Base-by-base conservation (phyloP, 2,888 invertebrate species). In the Laspeyria flexula region DNA sequence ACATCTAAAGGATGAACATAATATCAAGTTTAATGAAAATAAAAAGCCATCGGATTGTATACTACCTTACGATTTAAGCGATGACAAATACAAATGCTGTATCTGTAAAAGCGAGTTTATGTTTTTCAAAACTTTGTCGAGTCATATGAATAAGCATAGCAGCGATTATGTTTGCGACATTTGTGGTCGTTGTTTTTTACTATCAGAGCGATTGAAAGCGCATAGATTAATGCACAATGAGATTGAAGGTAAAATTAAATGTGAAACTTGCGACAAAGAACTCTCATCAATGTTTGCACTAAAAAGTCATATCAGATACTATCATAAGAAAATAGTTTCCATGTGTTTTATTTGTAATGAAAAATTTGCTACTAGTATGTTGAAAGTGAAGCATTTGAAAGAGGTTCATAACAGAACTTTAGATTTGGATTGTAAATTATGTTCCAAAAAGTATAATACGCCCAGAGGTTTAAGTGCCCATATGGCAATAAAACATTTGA, bases 111-210 rank as follows among this genome's bases (percentile, higher is more conserved):
- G 49, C 3, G 75, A 81, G 11, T 86, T 85, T 43, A 73, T 76
- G 12, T 80, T 80, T 6, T 86, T 83, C 38, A 72, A 79, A 46
- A 76, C 76, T 0, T 35, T 85, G 0, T 77, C 81, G 0, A 76
- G 70, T n/a, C 92, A 92, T 66, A 77, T 91, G 55, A 90, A 90
- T 31, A 81, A 82, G 10, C 90, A 92, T 35, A 87, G 84, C 23
- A 77, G 77, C 0, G 83, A 83, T 7, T 84, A 83, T 35, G 81
- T 88, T 1, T 92, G 92, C 51, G 79, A 85, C 38, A 77, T 87
- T 2, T 92, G 92, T 52, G 86, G 86, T 0, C 85, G 86, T 49
- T 82, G 83, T 1, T 91, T 90, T 38, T 68, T 90, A 21, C 35
- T 71, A 0, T 50, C 68, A 0, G 60, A 63, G 10, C 48, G 71